Base-by-base conservation (phyloP, 2,113 vertebrate species). In the Prinia subflava region DNA sequence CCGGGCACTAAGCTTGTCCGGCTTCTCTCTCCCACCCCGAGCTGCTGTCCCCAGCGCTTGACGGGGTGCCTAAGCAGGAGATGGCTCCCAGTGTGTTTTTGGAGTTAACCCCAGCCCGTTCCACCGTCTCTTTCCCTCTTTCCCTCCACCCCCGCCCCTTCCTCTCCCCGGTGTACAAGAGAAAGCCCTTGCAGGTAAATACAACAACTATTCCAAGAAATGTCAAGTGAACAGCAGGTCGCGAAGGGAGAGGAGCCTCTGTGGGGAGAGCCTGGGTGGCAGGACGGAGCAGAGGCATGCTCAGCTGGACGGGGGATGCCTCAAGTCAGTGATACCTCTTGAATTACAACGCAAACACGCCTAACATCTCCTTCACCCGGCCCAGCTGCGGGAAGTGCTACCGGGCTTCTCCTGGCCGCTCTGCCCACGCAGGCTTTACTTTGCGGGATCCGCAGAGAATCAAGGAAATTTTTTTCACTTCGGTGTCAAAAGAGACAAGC, bases 381-480 rank as follows among this genome's bases (percentile, higher is more conserved):
- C 76, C 46, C 50, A 69, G 86, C 79, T 73, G 46, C 20, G 47
- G 35, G 86, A 85, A 87, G 60, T 2, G 85, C 65, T 83, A n/a
- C 94, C 16, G 68, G 46, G 28, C 84, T 89, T 47, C 56, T 95
- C 84, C 76, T 23, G 56, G n/a, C 77, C n/a, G 24, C 37, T 78
- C 28, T 85, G 76, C 80, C 46, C 44, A 25, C 15, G 91, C 63
- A 92, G 77, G 50, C 65, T 91, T 35, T 39, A n/a, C 53, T 84
- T 95, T 84, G 82, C 30, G 82, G 91, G 87, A 70, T 71, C 78
- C 23, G 47, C 90, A 41, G 68, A 89, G 62, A 44, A 64, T 21
- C 90, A 68, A 50, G 27, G 92, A 86, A 90, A 96, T 90, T 92
- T 97, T 94, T 94, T 89, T 87, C 95, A 95, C 89, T 94, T 90